Conservation (phyloP, 2,113 vertebrate species). For the Glareola pratincola region DNA sequence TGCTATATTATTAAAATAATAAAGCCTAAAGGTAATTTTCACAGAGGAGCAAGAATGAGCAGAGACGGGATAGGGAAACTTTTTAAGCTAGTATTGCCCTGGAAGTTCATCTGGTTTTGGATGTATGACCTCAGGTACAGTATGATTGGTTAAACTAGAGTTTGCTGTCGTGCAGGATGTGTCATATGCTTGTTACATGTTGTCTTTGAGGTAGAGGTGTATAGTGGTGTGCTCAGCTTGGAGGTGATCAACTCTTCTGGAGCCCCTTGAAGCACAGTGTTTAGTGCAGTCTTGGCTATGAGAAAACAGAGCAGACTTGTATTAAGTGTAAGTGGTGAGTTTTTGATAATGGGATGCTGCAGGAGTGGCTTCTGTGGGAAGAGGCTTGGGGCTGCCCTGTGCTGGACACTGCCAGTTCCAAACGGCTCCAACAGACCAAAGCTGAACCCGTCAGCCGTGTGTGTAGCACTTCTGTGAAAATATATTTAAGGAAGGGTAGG, state of each 20-base stretch:
- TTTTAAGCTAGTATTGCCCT: not conserved
- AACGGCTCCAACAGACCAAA: not conserved
- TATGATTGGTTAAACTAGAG: not conserved
- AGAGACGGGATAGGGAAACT: not conserved
- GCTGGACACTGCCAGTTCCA: not conserved
- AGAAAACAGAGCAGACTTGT: not conserved
- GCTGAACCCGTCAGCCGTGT: not conserved
- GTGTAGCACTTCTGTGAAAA: not conserved
- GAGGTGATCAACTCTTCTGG: not conserved
- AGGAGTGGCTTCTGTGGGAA: not conserved
- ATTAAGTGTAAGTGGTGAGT: not conserved
- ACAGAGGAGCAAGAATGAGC: not conserved
- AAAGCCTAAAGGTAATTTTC: not conserved
- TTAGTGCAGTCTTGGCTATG: not conserved
- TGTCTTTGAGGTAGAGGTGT: not conserved
- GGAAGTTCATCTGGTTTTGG: not conserved
- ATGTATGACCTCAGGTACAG: not conserved
- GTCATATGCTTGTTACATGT: rapidly evolving
- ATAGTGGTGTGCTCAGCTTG: not conserved
- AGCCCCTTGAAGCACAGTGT: not conserved
- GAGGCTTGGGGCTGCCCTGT: not conserved
- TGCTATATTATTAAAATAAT: not conserved
- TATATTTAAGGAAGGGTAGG: not conserved
- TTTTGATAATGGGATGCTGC: not conserved
- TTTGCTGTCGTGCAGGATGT: not conserved